A percentile compares a stretch with the other conserved stretches of the same genome.
phyloP scores from a whole-genome alignment of 2,888 invertebrate species.

The Phyto melanocephala region DNA sequence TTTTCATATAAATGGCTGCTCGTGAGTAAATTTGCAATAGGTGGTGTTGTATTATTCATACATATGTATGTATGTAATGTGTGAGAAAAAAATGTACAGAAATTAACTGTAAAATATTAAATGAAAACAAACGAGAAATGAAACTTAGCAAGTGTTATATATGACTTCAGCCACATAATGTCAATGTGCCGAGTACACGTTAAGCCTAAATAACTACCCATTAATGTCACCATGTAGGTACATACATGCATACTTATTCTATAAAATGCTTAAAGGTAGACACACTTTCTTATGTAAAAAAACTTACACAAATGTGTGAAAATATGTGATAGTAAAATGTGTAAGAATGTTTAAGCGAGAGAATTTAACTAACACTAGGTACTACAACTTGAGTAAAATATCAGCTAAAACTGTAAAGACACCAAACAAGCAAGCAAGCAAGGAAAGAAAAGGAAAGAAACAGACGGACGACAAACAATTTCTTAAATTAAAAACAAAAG shows the following conservation, averaged over 20 bases:
- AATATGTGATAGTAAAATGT: background rate
- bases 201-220: conserved; percentile 27
- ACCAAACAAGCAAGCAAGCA: background rate
- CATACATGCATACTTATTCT: too few species aligned
- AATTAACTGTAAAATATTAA: conserved; percentile 47
- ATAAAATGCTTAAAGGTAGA: too few species aligned
- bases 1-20: background rate
- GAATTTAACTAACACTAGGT: background rate
- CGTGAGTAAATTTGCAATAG: background rate
- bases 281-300: background rate
- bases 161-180: conserved; percentile 49
- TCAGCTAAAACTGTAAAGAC: background rate
- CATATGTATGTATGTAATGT: background rate
- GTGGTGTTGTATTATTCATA: background rate
- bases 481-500: background rate
- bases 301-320: background rate
- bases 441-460: too few species aligned
- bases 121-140: background rate
- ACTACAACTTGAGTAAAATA: conserved; percentile 10
- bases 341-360: background rate
- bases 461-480: background rate
- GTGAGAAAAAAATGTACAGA: conserved; percentile 36
- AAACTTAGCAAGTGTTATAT: conserved; percentile 44
- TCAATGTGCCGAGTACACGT: conserved; percentile 44
- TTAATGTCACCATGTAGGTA: background rate